Evolutionary conservation across 2,113 vertebrate genomes (phyloP).

Genomic region (Aegithalos caudatus): DNA sequence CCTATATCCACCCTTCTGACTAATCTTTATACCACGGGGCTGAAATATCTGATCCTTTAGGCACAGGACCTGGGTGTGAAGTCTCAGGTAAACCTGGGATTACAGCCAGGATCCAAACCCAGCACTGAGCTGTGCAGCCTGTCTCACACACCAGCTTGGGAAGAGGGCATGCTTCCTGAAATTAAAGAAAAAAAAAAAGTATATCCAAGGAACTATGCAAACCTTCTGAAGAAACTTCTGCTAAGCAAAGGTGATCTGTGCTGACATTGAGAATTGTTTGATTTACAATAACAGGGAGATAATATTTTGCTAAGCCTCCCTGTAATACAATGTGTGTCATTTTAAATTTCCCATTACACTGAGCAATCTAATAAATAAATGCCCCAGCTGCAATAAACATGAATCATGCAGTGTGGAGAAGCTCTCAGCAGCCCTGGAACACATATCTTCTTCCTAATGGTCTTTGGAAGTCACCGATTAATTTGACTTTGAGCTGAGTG

Average conservation of each 20-base stretch:
- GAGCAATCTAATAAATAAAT: slow-evolving; percentile 67
- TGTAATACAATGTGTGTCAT: slow-evolving; percentile 65
- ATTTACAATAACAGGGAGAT: slow-evolving; percentile 66
- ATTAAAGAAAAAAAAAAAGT: background rate
- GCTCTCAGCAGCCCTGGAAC: slow-evolving; percentile 45
- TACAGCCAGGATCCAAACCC: background rate
- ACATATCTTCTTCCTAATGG: slow-evolving; percentile 35
- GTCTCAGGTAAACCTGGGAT: background rate
- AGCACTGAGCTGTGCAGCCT: background rate
- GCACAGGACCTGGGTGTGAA: background rate
- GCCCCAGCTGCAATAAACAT: slow-evolving; percentile 57
- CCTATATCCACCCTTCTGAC: background rate
- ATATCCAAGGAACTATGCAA: background rate
- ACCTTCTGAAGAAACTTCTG: background rate
- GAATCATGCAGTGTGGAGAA: slow-evolving; percentile 52
- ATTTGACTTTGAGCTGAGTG: slow-evolving; percentile 53
- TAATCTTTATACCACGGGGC: background rate
- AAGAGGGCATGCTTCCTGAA: background rate
- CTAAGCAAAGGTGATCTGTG: slow-evolving; percentile 42
- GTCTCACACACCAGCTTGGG: background rate
- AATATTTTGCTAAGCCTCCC: slow-evolving; percentile 67
- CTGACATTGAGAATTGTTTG: slow-evolving; percentile 69
- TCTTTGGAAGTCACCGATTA: slow-evolving; percentile 46
- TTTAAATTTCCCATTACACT: slow-evolving; percentile 64
- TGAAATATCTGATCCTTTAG: background rate